Conservation (phyloP, 2,113 vertebrate species). For the Tretioscincus oriximinensis region DNA sequence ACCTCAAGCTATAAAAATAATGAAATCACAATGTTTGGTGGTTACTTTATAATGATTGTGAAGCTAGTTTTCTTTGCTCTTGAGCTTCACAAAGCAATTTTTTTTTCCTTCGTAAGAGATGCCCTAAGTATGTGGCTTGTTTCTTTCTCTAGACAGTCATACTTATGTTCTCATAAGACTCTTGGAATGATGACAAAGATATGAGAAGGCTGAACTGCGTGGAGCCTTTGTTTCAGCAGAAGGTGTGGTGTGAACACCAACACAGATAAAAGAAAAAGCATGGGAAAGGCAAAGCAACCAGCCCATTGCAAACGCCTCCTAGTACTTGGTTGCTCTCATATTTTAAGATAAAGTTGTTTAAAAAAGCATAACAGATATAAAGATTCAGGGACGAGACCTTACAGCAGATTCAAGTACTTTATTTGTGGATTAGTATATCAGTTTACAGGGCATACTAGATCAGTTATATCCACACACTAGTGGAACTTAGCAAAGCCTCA, state of each 20-base stretch:
- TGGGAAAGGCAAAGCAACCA: not conserved
- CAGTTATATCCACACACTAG: too few species aligned
- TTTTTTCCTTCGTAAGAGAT: not conserved
- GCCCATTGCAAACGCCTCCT: not conserved
- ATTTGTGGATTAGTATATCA: too few species aligned
- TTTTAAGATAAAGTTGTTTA: not conserved
- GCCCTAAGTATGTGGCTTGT: not conserved
- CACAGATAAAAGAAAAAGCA: slow-evolving; percentile 1
- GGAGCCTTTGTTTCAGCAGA: slow-evolving; percentile 7
- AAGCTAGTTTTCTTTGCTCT: slow-evolving; percentile 2
- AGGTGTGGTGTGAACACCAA: slow-evolving; percentile 26
- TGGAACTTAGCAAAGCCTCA: too few species aligned
- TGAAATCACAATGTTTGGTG: not conserved
- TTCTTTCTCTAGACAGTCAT: slow-evolving; percentile 15
- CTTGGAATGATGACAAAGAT: slow-evolving; percentile 2
- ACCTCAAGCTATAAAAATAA: not conserved
- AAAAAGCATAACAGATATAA: too few species aligned
- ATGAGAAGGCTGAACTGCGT: not conserved
- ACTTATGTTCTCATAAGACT: not conserved
- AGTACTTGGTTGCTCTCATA: not conserved
- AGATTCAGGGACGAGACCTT: too few species aligned
- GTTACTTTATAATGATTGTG: slow-evolving; percentile 1
- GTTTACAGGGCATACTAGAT: too few species aligned
- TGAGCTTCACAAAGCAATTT: not conserved
- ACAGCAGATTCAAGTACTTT: too few species aligned